Percentiles rank a stretch among this genome's conserved stretches.
Conservation (phyloP, 1,140 invertebrate genomes). For the Drosophila miranda region DNA sequence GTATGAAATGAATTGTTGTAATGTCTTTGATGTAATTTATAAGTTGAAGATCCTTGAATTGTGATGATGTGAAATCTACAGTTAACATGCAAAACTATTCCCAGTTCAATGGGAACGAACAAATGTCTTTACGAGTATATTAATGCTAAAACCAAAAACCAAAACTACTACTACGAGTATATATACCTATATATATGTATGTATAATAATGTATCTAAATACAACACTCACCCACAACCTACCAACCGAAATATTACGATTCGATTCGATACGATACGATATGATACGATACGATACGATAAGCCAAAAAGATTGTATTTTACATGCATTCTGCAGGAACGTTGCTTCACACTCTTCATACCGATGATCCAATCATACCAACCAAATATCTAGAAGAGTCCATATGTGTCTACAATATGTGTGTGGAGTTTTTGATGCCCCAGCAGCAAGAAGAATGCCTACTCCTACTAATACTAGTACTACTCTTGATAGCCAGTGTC, state of each 20-base stretch:
- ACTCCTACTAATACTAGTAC: no score
- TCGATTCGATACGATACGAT: no score
- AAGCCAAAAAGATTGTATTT: conserved; percentile 44
- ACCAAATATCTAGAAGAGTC: conserved; percentile 25
- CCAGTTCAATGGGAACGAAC: conserved; percentile 81
- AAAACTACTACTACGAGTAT: conserved; percentile 4
- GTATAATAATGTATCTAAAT: conserved; percentile 47
- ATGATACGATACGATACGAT: no score
- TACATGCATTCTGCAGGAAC: conserved; percentile 39
- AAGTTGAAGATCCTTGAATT: conserved; percentile 80
- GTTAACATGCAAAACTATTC: conserved; percentile 82
- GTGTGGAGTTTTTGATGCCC: conserved; percentile 4
- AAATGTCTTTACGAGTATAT: conserved; percentile 73
- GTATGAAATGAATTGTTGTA: conserved; percentile 28
- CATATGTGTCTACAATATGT: conserved; percentile 6
- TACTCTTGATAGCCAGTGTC: neutral
- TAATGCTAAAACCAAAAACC: conserved; percentile 45
- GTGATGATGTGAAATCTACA: conserved; percentile 83
- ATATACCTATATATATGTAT: conserved; percentile 45
- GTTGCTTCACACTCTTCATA: neutral
- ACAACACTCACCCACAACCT: conserved; percentile 1
- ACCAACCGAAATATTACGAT: neutral
- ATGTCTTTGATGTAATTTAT: conserved; percentile 65
- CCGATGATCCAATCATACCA: conserved; percentile 8
- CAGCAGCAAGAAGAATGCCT: conserved; percentile 6